Base-by-base conservation (phyloP, 2,888 invertebrate genomes). In the Leptinotarsa peninsularis region DNA sequence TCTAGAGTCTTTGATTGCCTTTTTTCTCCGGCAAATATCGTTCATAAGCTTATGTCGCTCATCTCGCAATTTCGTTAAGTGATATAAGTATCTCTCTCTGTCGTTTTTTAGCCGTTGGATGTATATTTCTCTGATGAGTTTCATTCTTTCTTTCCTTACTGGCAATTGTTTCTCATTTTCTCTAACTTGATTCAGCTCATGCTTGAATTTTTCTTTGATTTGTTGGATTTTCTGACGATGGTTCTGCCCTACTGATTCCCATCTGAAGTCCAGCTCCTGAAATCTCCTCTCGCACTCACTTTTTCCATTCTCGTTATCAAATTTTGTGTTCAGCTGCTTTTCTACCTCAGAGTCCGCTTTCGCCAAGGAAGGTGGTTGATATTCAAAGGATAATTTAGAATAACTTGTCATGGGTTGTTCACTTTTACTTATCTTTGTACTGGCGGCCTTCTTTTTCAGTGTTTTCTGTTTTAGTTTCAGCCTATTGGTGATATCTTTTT, bases 261-360 rank as follows among this genome's bases (percentile, higher is more conserved):
- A 81, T 77, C 80, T 79, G 43, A 67, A 78, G 52, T 84, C 82
- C 7, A 85, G 78, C 58, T 84, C 83, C 67, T 84, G 83, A 67
- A 84, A 84, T 77, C 82, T 78, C 52, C 81, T 78, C 76, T 84
- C 82, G 54, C 83, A 84, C 71, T 84, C 84, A 60, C 82, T 84
- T 75, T 83, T 83, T 13, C 84, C 83, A 67, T 82, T 82, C 76
- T 84, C 83, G 17, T 75, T 72, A 10, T 58, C 54, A 4, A 58
- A 58, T 27, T 58, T 58, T 4, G 15, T 58, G 23, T 23, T 23
- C 15, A 14, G 58, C 4, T 58, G 23, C 14, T 58, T 58, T 43
- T 43, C 43, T 43, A 10, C 10, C 23, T 58, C 10, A 14, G 27
- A 13, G 15, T 21, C 23, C 27, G 58, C 23, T 58, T 2, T 23